Percentiles rank a stretch among this genome's conserved stretches.
Evolutionary conservation across 2,797 vertebrate genomes (phyloP).

Genomic region (Neopelma chrysocephalum): DNA sequence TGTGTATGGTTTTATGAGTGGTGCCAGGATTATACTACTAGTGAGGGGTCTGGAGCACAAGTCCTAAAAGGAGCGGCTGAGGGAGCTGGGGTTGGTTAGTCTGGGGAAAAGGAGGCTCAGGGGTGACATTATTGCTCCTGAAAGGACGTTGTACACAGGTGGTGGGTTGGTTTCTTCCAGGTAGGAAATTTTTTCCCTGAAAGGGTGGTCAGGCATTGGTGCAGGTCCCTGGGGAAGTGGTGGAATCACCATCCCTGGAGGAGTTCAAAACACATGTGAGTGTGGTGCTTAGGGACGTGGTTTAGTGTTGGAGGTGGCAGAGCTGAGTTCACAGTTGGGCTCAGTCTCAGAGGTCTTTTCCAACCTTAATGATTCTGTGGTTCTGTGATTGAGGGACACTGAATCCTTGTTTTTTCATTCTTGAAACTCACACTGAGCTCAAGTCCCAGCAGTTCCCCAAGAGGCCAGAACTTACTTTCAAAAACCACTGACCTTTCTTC

Average conservation of each 20-base stretch:
- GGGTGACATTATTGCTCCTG: background rate
- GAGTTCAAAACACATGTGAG: background rate
- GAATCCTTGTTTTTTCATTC: background rate
- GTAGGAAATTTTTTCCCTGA: background rate
- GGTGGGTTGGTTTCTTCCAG: background rate
- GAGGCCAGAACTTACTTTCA: constrained; percentile 31
- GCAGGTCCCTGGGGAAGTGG: background rate
- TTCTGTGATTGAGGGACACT: background rate
- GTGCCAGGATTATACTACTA: background rate
- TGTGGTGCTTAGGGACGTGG: background rate
- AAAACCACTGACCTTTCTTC: constrained; percentile 64
- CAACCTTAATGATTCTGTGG: background rate
- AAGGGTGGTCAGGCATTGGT: background rate
- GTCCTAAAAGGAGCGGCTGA: background rate
- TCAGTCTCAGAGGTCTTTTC: background rate
- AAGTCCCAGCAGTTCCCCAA: constrained; percentile 21
- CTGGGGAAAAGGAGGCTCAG: background rate
- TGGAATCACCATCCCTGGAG: background rate
- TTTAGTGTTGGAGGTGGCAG: background rate
- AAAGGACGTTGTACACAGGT: background rate
- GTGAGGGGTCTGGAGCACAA: background rate
- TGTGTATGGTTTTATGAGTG: background rate
- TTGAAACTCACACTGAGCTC: background rate
- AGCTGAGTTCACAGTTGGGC: background rate
- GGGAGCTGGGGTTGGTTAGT: background rate